Percentiles rank a stretch among this genome's conserved stretches.
phyloP scores from a whole-genome alignment of 2,113 vertebrate genomes.

The Chunga burmeisteri region DNA sequence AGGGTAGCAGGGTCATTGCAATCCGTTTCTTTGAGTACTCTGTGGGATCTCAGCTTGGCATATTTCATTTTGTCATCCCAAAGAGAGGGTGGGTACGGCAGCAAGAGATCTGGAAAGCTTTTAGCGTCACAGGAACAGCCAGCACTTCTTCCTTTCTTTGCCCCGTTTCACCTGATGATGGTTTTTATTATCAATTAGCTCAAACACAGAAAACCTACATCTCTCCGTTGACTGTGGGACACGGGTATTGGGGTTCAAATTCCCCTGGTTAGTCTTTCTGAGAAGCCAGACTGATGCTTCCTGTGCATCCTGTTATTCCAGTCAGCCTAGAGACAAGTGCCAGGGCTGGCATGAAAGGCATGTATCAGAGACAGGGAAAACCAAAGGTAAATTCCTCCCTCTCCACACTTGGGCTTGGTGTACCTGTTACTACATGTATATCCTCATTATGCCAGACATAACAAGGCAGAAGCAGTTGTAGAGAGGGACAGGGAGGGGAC shows the following conservation, averaged over 20 bases:
- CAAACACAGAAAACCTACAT: background rate
- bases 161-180: background rate
- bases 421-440: background rate
- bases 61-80: background rate
- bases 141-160: background rate
- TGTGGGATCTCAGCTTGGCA: background rate
- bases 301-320: conserved; percentile 20
- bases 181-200: background rate
- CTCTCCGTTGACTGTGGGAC: background rate
- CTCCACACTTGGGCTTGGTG: background rate
- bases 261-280: background rate
- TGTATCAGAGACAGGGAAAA: background rate
- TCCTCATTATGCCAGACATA: background rate
- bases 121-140: background rate
- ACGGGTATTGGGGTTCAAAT: background rate
- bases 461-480: background rate
- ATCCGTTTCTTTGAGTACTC: background rate
- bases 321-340: background rate
- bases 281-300: background rate
- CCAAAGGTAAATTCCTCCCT: background rate
- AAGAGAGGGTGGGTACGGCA: background rate
- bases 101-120: background rate
- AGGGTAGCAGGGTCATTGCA: background rate
- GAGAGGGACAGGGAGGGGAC: background rate
- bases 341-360: background rate